phyloP scores from a whole-genome alignment of 1,140 invertebrate genomes.

The Acromyrmex charruanus region DNA sequence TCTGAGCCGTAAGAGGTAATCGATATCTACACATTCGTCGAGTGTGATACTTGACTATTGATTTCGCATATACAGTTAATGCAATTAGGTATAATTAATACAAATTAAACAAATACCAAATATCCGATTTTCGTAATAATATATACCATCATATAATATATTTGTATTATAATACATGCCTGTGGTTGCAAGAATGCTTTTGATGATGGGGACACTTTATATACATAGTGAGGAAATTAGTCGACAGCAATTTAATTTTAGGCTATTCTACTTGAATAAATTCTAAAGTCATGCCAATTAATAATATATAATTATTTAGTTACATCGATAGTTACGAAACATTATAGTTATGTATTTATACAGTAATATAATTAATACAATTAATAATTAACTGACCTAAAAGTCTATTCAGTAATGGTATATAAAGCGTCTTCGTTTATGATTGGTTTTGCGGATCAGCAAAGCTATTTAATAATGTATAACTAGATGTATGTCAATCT shows the following conservation, averaged over 20 bases:
- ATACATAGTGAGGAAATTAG: neutral
- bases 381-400: neutral
- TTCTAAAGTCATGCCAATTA: slow-evolving; percentile 5
- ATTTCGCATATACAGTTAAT: neutral
- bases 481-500: slow-evolving; percentile 11
- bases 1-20: slow-evolving; percentile 2
- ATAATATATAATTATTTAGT: neutral
- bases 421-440: slow-evolving; percentile 28
- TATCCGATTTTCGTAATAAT: neutral
- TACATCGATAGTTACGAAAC: neutral
- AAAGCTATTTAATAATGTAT: neutral
- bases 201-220: neutral
- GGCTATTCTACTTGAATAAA: neutral
- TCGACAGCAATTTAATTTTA: slow-evolving; percentile 3
- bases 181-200: neutral
- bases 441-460: slow-evolving; percentile 1
- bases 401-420: neutral
- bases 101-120: neutral
- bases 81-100: slow-evolving; percentile 38
- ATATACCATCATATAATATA: neutral
- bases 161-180: neutral
- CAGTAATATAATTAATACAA: neutral
- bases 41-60: slow-evolving; percentile 14
- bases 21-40: neutral
- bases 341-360: neutral